phyloP scores from a whole-genome alignment of 2,113 vertebrate genomes.

The Danionella cerebrum region DNA sequence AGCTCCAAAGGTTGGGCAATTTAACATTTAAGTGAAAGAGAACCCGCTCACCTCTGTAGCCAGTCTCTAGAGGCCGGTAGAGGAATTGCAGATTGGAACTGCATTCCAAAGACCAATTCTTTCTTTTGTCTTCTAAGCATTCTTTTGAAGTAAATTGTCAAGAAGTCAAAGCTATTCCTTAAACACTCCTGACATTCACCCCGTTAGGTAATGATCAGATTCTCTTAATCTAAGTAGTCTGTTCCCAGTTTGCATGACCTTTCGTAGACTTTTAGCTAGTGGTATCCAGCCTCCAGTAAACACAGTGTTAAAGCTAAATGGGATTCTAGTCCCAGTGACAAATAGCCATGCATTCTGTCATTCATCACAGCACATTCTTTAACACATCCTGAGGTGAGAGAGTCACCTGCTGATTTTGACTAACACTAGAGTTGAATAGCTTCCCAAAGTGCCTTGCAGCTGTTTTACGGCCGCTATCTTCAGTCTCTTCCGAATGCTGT shows the following conservation, averaged over 20 bases:
- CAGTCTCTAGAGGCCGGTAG: no score
- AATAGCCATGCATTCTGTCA: background rate
- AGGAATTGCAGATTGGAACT: no score
- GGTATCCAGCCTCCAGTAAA: background rate
- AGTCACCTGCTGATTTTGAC: conserved; percentile 19
- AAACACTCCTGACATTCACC: no score
- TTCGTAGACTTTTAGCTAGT: background rate
- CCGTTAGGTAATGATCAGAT: no score
- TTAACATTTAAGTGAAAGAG: no score
- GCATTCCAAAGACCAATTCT: no score
- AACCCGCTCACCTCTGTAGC: no score
- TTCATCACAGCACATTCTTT: conserved; percentile 17
- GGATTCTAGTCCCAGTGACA: background rate
- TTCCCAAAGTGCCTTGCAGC: conserved; percentile 34
- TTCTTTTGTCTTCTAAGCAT: no score
- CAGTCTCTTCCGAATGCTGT: background rate
- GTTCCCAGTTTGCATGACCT: background rate
- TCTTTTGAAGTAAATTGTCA: background rate
- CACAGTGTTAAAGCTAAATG: background rate
- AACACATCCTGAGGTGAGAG: background rate
- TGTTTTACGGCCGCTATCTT: conserved; percentile 12
- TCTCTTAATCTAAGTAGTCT: background rate
- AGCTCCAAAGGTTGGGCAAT: no score
- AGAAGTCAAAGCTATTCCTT: no score
- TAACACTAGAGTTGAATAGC: conserved; percentile 17